Conservation (phyloP, 2,113 vertebrate species). For the Halcyon malimbica region DNA sequence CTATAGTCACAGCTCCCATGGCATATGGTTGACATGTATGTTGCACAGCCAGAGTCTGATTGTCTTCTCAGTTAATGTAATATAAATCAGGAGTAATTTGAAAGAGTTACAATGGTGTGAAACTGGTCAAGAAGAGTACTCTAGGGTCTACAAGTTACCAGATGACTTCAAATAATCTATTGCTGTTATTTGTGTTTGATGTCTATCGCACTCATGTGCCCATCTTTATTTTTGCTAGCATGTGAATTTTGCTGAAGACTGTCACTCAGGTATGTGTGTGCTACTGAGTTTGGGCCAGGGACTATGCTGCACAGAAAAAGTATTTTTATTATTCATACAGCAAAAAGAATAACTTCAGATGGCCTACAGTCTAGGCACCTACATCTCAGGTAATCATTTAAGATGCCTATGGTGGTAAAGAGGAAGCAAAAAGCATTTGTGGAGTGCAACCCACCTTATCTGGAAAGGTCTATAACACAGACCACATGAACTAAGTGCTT, state of each 20-base stretch:
- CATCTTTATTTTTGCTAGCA: not conserved
- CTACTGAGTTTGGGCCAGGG: not conserved
- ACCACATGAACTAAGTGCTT: not conserved
- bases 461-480: not conserved
- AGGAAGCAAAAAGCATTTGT: not conserved
- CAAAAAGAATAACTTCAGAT: not conserved
- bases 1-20: not conserved
- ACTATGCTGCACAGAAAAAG: not conserved
- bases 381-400: not conserved
- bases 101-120: not conserved
- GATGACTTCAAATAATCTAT: not conserved
- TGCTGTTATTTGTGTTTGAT: not conserved
- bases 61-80: not conserved
- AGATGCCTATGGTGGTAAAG: not conserved
- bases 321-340: not conserved
- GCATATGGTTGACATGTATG: not conserved
- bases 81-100: not conserved
- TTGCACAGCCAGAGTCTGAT: not conserved
- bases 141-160: not conserved
- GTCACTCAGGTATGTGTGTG: not conserved
- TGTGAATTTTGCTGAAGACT: not conserved
- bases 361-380: not conserved
- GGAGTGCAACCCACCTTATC: not conserved
- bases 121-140: not conserved
- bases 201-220: not conserved